These are phyloP conservation scores for Cheilosia vernalis DNA, from an alignment of 2,888 invertebrate genomes.

Conservation along the genomic window DNA sequence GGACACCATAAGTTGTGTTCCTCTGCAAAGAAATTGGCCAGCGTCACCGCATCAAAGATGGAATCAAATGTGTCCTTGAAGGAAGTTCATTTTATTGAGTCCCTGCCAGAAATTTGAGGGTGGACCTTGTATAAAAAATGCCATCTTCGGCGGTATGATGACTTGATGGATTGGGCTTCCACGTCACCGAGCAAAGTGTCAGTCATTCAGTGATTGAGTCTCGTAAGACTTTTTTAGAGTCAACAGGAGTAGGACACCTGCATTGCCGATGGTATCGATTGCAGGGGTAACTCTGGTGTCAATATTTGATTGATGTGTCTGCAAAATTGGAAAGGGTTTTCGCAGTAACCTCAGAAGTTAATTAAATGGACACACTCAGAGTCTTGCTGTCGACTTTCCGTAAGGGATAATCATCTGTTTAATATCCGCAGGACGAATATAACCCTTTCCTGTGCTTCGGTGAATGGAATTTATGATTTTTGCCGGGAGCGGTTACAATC, in stretches of 20 bases:
- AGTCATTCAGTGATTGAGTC: slow-evolving; percentile 32
- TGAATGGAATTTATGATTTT: slow-evolving; percentile 53
- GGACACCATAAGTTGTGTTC: slow-evolving; percentile 30
- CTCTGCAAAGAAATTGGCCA: slow-evolving; percentile 9
- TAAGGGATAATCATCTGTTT: slow-evolving; percentile 40
- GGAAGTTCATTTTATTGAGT: neutral
- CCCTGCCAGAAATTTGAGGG: slow-evolving; percentile 12
- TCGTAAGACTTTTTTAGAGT: slow-evolving; percentile 13
- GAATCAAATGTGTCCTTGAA: slow-evolving; percentile 25
- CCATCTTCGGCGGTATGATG: slow-evolving; percentile 8
- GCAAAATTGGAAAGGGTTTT: slow-evolving; percentile 8
- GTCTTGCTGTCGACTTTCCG: neutral
- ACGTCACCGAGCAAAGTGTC: slow-evolving; percentile 14
- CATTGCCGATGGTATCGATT: slow-evolving; percentile 37
- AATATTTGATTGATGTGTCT: slow-evolving; percentile 68
- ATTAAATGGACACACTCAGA: slow-evolving; percentile 27
- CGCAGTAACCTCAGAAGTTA: slow-evolving; percentile 19
- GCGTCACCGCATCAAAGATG: slow-evolving; percentile 48
- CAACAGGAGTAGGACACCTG: slow-evolving; percentile 17
- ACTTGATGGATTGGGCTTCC: slow-evolving; percentile 44
- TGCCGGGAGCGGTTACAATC: slow-evolving; percentile 21
- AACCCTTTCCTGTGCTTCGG: slow-evolving; percentile 4
- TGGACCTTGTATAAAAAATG: slow-evolving; percentile 26
- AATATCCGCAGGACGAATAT: slow-evolving; percentile 51
- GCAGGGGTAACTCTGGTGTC: slow-evolving; percentile 50